A percentile compares a stretch with the other conserved stretches of the same genome.
phyloP scores from a whole-genome alignment of 2,113 vertebrate genomes.

The Corynorhinus townsendii region DNA sequence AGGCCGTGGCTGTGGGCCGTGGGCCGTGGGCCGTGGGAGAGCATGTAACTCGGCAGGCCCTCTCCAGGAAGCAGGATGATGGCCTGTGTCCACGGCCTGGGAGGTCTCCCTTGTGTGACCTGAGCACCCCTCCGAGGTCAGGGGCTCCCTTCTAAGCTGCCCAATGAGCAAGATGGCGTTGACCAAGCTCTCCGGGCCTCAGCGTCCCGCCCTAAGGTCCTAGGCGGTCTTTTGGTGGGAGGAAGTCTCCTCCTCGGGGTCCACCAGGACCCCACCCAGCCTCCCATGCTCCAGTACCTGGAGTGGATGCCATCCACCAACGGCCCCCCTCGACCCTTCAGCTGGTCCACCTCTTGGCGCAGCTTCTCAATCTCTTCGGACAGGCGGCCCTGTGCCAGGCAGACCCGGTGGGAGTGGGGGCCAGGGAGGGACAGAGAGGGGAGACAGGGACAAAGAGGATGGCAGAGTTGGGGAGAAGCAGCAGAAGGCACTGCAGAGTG shows the following conservation, averaged over 20 bases:
- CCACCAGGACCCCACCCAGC: not conserved
- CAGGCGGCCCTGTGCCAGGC: conserved; percentile 86
- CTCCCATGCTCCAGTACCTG: conserved; percentile 80
- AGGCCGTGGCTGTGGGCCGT: not conserved
- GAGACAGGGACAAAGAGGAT: conserved; percentile 36
- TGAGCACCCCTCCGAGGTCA: not conserved
- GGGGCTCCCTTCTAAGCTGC: not conserved
- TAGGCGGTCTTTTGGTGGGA: not conserved
- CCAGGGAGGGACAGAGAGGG: conserved; percentile 30
- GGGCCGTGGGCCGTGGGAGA: not conserved
- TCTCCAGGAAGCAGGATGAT: not conserved
- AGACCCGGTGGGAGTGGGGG: not conserved
- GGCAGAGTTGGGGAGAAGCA: not conserved
- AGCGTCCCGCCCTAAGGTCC: not conserved
- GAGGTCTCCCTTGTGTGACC: not conserved
- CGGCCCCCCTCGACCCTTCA: conserved; percentile 90
- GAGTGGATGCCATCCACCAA: conserved; percentile 89
- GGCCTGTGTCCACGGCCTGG: not conserved
- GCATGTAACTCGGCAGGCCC: not conserved
- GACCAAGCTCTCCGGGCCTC: not conserved
- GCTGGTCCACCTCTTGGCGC: conserved; percentile 93
- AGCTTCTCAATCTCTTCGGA: conserved; percentile 96
- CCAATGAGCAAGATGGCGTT: not conserved
- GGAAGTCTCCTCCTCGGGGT: not conserved
- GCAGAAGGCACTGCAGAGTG: not conserved